phyloP scores from a whole-genome alignment of 2,888 invertebrate genomes.

The Acanthoscelides obtectus region DNA sequence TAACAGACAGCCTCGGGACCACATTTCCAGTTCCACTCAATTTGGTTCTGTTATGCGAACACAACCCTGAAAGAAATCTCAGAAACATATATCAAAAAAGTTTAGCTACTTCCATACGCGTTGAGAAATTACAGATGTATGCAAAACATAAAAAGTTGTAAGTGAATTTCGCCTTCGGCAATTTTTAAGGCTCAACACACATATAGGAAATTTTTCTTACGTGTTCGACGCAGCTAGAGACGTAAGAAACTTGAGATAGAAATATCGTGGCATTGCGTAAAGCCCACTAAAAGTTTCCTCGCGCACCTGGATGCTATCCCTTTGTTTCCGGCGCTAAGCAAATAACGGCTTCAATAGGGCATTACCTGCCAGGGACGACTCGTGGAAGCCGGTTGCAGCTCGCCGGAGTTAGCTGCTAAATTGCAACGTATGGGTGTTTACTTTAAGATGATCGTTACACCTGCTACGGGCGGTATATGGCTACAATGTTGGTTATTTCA shows the following conservation, averaged over 20 bases:
- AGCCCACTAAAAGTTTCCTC: neutral
- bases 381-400: neutral
- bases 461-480: neutral
- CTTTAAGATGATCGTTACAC: neutral
- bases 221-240: neutral
- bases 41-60: too few relatives aligned
- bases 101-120: too few relatives aligned
- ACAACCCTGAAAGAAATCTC: too few relatives aligned
- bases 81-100: too few relatives aligned
- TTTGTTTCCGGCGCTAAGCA: neutral
- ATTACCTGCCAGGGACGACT: neutral
- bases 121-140: neutral
- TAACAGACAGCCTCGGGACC: too few relatives aligned
- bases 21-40: too few relatives aligned
- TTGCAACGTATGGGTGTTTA: neutral
- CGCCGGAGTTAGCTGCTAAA: neutral
- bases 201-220: neutral
- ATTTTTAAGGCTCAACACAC: neutral
- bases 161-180: neutral
- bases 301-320: neutral
- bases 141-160: neutral
- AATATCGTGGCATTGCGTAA: neutral
- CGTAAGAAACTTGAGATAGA: neutral
- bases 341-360: neutral
- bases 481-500: neutral